phyloP scores from a whole-genome alignment of 2,888 invertebrate genomes.

The Frankliniella intonsa region DNA sequence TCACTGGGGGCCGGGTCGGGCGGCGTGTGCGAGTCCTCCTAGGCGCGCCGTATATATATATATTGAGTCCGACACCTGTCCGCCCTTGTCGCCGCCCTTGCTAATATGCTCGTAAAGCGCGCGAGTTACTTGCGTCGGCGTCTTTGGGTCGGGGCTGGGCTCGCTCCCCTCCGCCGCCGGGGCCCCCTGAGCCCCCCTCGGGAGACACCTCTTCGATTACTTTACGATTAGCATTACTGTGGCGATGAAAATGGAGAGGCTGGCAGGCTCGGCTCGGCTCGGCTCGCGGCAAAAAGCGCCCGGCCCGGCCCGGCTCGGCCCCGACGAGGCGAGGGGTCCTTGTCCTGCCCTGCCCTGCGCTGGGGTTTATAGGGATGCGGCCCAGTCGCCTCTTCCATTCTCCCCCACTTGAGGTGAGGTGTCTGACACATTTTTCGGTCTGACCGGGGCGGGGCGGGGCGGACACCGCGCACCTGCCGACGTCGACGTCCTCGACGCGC shows the following conservation, averaged over 20 bases:
- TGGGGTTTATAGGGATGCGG: too few relatives aligned
- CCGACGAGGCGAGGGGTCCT: too few relatives aligned
- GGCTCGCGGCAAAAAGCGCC: too few relatives aligned
- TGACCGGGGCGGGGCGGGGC: too few relatives aligned
- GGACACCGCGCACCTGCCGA: too few relatives aligned
- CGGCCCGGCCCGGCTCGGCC: too few relatives aligned
- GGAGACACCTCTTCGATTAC: conserved; percentile 5
- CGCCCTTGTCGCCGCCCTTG: not conserved
- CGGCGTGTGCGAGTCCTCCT: not conserved
- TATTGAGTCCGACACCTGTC: not conserved
- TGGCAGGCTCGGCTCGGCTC: too few relatives aligned
- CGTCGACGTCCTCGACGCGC: too few relatives aligned
- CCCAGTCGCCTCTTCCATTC: too few relatives aligned
- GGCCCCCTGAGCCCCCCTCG: not conserved
- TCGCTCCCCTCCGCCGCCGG: not conserved
- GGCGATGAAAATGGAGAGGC: not conserved
- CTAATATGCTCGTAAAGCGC: conserved; percentile 14
- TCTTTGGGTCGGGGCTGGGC: not conserved
- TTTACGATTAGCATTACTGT: conserved; percentile 24
- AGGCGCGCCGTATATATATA: not conserved
- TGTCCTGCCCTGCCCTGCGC: too few relatives aligned
- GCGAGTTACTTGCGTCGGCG: conserved; percentile 13
- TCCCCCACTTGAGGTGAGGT: too few relatives aligned
- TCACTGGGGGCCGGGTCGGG: not conserved
- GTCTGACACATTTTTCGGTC: too few relatives aligned